phyloP scores from a whole-genome alignment of 2,797 vertebrate species.

The Phalloptychus januarius region DNA sequence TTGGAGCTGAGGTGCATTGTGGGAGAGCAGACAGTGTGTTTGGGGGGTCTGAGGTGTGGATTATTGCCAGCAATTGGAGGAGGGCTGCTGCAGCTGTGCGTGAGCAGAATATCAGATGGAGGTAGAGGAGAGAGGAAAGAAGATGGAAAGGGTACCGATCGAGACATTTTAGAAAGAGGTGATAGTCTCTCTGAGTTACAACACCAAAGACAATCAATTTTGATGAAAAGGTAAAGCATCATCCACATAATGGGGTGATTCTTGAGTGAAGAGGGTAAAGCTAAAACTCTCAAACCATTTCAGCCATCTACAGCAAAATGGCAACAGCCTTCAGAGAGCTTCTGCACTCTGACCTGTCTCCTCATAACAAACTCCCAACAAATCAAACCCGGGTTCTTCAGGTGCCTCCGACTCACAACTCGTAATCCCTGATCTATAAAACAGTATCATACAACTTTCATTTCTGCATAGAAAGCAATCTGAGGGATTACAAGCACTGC shows the following conservation, averaged over 20 bases:
- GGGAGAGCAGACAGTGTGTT: slow-evolving; percentile 82
- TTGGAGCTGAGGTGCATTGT: slow-evolving; percentile 82
- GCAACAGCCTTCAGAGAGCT: slow-evolving; percentile 4
- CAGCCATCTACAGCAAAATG: slow-evolving; percentile 16
- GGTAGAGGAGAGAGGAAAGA: slow-evolving; percentile 68
- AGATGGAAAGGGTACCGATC: slow-evolving; percentile 64
- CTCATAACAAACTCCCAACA: neutral
- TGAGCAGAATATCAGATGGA: slow-evolving; percentile 89
- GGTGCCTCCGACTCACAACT: slow-evolving; percentile 38
- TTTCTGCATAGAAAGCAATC: slow-evolving; percentile 46
- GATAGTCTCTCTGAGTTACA: slow-evolving; percentile 27
- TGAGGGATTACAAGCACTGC: slow-evolving; percentile 48
- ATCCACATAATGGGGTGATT: neutral
- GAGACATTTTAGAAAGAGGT: slow-evolving; percentile 45
- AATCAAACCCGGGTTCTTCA: slow-evolving; percentile 26
- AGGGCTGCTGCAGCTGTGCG: slow-evolving; percentile 89
- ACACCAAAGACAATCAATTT: slow-evolving; percentile 40
- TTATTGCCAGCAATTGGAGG: slow-evolving; percentile 92
- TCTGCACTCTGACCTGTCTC: neutral
- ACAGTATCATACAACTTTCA: slow-evolving; percentile 28
- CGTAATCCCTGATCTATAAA: slow-evolving; percentile 43
- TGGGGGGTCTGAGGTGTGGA: slow-evolving; percentile 87
- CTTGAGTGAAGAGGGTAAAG: neutral
- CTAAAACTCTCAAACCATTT: neutral
- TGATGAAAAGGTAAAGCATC: slow-evolving; percentile 25